These are phyloP conservation scores for Muscina levida DNA, from an alignment of 2,888 invertebrate species.

Conservation along the genomic window DNA sequence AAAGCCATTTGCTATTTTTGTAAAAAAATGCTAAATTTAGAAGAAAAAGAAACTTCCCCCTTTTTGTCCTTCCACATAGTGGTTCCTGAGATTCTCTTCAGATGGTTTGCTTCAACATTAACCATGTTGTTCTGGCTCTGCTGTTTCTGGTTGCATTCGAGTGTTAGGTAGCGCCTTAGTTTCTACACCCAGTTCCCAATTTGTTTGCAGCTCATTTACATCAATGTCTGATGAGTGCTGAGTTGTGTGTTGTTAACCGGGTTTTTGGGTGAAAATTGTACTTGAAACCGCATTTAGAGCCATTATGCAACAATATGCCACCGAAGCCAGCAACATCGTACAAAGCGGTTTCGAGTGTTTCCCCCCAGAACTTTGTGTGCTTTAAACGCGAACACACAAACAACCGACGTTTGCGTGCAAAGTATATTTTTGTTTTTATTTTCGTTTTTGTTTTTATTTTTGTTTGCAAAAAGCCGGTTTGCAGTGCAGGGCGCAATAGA, in stretches of 20 bases:
- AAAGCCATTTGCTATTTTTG: conserved; percentile 62
- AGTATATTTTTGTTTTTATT: conserved; percentile 36
- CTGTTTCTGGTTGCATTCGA: neutral
- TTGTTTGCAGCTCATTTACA: conserved; percentile 38
- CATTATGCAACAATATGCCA: conserved; percentile 49
- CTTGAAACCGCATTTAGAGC: conserved; percentile 44
- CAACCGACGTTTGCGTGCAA: neutral
- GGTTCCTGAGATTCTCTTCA: conserved; percentile 10
- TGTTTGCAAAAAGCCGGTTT: conserved; percentile 54
- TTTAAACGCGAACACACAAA: neutral
- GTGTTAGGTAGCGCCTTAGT: conserved; percentile 18
- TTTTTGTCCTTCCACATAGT: neutral
- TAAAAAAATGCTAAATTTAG: conserved; percentile 63
- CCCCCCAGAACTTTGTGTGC: conserved; percentile 27
- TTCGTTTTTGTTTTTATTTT: conserved; percentile 46
- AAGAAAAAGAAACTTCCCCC: conserved; percentile 49
- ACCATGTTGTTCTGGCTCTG: conserved; percentile 27
- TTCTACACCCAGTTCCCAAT: conserved; percentile 12
- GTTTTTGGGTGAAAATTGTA: conserved; percentile 33
- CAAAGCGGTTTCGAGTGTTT: conserved; percentile 18
- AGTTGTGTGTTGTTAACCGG: neutral
- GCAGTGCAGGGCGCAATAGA: neutral
- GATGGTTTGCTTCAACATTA: conserved; percentile 32
- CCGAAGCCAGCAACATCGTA: neutral
- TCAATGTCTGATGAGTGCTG: conserved; percentile 22